Evolutionary conservation across 2,113 vertebrate genomes (phyloP).

Genomic region (Psilopogon haemacephalus): DNA sequence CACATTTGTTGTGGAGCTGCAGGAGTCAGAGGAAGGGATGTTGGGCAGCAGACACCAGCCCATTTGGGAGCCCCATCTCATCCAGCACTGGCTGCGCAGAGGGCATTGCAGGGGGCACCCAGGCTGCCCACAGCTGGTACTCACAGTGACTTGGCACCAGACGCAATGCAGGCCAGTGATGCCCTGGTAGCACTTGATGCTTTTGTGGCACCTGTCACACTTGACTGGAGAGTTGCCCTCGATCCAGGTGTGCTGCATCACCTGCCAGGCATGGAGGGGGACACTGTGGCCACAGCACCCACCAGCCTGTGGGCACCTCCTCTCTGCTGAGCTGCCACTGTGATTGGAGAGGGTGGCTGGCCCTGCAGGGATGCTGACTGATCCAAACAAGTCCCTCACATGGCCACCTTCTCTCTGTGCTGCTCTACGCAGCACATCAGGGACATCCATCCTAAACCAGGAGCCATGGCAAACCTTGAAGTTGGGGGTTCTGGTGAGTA

Average conservation of each 20-base stretch:
- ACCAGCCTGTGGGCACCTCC: rapidly evolving
- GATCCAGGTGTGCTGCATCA: slow-evolving; percentile 95
- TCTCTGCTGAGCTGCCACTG: rapidly evolving
- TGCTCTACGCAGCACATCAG: rapidly evolving
- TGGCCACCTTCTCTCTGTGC: background rate
- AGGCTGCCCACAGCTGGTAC: slow-evolving; percentile 15
- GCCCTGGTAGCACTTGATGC: slow-evolving; percentile 96
- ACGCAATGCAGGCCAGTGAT: slow-evolving; percentile 92
- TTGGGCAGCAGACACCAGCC: rapidly evolving
- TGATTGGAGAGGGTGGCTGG: rapidly evolving
- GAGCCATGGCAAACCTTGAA: rapidly evolving
- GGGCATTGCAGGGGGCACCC: rapidly evolving
- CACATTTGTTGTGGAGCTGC: slow-evolving; percentile 95
- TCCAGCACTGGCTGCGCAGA: rapidly evolving
- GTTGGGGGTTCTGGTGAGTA: background rate
- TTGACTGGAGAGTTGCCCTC: slow-evolving; percentile 91
- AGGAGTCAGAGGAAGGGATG: background rate
- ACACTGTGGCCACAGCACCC: background rate
- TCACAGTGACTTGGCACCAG: slow-evolving; percentile 94
- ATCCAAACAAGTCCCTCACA: background rate
- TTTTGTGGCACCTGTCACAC: slow-evolving; percentile 91
- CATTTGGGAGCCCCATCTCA: background rate
- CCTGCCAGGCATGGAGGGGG: slow-evolving; percentile 65
- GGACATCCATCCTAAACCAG: background rate
- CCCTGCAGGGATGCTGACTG: background rate